A percentile compares a stretch with the other conserved stretches of the same genome.
Conservation (phyloP, 2,888 invertebrate species). For the Dexiosoma caninum region DNA sequence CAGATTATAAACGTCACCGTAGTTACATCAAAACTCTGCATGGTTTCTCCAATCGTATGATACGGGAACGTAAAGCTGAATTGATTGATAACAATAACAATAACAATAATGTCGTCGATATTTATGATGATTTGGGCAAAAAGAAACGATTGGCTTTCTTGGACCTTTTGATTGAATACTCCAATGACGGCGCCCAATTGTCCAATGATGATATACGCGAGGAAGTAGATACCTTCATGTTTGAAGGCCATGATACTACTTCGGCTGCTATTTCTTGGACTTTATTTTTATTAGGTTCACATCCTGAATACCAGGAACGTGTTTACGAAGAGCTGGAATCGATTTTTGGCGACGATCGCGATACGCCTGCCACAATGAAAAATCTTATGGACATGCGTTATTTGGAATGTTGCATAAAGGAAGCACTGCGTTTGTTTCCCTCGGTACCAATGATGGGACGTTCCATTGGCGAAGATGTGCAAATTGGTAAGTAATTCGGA, state of each 20-base stretch:
- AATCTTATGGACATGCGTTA: slow-evolving; percentile 83
- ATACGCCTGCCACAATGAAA: slow-evolving; percentile 79
- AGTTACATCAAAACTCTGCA: slow-evolving; percentile 78
- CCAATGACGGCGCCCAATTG: slow-evolving; percentile 78
- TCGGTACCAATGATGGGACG: slow-evolving; percentile 84
- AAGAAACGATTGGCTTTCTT: slow-evolving; percentile 81
- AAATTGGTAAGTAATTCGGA: slow-evolving; percentile 78
- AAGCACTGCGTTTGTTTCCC: slow-evolving; percentile 83
- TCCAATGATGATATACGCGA: slow-evolving; percentile 79
- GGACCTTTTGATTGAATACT: slow-evolving; percentile 80
- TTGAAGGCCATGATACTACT: slow-evolving; percentile 79
- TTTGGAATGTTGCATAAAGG: slow-evolving; percentile 85
- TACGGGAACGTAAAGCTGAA: slow-evolving; percentile 78
- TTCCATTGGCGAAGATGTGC: slow-evolving; percentile 79
- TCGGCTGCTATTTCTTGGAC: slow-evolving; percentile 78
- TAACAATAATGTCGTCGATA: slow-evolving; percentile 69
- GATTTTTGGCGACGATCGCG: slow-evolving; percentile 78
- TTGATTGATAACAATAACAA: slow-evolving; percentile 71
- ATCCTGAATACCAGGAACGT: slow-evolving; percentile 77
- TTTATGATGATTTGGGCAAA: slow-evolving; percentile 75
- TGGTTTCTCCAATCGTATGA: slow-evolving; percentile 79
- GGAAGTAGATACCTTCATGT: slow-evolving; percentile 84
- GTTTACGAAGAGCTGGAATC: slow-evolving; percentile 79
- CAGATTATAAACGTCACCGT: slow-evolving; percentile 80
- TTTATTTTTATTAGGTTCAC: slow-evolving; percentile 74